Base-by-base conservation (phyloP, 2,113 vertebrate species). In the Bos javanicus region DNA sequence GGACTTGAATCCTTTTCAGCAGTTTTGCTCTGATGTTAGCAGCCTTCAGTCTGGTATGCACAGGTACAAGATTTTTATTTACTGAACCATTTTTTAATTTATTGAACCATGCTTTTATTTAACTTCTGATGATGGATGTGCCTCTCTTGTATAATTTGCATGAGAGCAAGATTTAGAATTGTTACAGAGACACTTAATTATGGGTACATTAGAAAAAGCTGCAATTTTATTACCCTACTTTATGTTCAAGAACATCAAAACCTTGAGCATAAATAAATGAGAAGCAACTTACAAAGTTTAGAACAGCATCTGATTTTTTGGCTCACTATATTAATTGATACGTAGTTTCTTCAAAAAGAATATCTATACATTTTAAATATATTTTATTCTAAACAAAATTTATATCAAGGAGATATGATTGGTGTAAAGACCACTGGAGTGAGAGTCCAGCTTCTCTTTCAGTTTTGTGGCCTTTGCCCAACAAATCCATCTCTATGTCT, bases 1-100 rank as follows among this genome's bases (percentile, higher is more conserved):
- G 90, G 86, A 48, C n/a, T 93, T 92, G 39, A 94, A 62, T 93
- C 90, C 26, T 89, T 86, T 87, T 84, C 43, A 67, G 60, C 54
- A 56, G 33, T 85, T 96, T 97, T 95, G 36, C n/a, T 56, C 25
- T 62, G 15, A 16, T 52, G 26, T 84, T 46, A 94, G 48, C 19
- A 96, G 17, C 17, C 30, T 95, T 94, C 19, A 39, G 74, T 43
- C 23, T 30, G 54, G 19, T n/a, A 81, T 25, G 59, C 6, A n/a
- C 11, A 91, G 74, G 21, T n/a, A 30, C 28, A 78, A 59, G 30
- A 8, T 33, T 23, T 71, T 1, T 76, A 67, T 94, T 88, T 89
- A 95, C 19, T 78, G 30, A 94, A 76, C 12, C 7, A 21, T 64
- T 36, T 67, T 67, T 67, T 5, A 67, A 81, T 95, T 86, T 89